A percentile compares a stretch with the other conserved stretches of the same genome.
phyloP scores from a whole-genome alignment of 2,797 vertebrate genomes.

The Tragelaphus eurycerus region DNA sequence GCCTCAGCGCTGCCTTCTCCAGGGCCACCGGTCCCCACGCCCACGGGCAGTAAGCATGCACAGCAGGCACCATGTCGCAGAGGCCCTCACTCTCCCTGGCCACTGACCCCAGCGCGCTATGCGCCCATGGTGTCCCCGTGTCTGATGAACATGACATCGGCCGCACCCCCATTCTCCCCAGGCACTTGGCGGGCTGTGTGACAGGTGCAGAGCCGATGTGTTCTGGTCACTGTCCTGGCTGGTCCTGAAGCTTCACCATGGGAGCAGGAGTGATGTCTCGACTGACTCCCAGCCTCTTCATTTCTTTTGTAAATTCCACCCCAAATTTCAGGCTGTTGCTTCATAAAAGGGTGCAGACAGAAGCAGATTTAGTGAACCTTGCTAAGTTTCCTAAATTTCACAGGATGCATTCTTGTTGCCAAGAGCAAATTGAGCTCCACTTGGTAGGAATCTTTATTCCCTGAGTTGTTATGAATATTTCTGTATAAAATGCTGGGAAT shows the following conservation, averaged over 20 bases:
- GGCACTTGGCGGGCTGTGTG: background rate
- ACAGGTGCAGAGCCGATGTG: background rate
- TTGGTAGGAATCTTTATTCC: background rate
- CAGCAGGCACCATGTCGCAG: fast-evolving
- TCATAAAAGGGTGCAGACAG: background rate
- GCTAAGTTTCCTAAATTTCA: background rate
- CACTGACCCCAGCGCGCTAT: fast-evolving
- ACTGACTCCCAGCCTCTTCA: background rate
- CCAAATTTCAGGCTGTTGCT: background rate
- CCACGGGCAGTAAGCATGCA: background rate
- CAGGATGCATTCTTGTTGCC: background rate
- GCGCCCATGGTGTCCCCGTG: fast-evolving
- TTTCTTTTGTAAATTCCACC: background rate
- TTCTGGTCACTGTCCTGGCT: background rate
- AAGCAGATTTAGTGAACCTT: background rate
- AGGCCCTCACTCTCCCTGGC: background rate
- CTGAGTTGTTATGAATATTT: background rate
- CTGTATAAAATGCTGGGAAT: background rate
- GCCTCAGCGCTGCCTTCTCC: fast-evolving
- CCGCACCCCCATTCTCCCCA: fast-evolving
- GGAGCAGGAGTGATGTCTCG: background rate
- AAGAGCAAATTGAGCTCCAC: background rate
- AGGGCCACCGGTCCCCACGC: background rate
- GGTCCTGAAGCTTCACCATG: fast-evolving
- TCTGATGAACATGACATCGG: fast-evolving